Percentiles rank a stretch among this genome's conserved stretches.
Conservation (phyloP, 2,797 vertebrate genomes). For the Rhodeus uyekii region DNA sequence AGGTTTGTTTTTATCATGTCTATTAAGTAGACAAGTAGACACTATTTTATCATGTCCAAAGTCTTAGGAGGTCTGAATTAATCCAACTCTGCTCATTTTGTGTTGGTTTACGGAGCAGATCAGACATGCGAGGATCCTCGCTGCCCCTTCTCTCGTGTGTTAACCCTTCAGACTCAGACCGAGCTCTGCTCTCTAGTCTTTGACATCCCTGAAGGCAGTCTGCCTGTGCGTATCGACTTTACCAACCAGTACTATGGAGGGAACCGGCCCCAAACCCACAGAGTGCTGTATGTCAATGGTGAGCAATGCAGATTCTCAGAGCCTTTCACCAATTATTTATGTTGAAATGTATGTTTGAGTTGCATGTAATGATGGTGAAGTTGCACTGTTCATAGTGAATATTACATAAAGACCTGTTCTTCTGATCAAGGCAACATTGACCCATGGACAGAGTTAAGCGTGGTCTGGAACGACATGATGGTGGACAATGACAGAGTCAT, state of each 20-base stretch:
- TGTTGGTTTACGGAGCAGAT: constrained; percentile 60
- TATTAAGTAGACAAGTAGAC: no score
- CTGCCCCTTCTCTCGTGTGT: constrained; percentile 81
- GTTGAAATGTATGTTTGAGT: no score
- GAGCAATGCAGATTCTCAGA: constrained; percentile 17
- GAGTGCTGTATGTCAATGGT: constrained; percentile 87
- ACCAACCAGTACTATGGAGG: constrained; percentile 84
- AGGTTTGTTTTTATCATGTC: background rate
- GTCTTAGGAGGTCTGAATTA: no score
- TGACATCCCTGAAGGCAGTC: constrained; percentile 69
- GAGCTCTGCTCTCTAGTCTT: constrained; percentile 78
- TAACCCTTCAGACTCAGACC: constrained; percentile 71
- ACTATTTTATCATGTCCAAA: no score
- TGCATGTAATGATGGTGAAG: background rate
- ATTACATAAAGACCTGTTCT: background rate
- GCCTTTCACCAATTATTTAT: no score
- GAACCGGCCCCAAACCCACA: constrained; percentile 68
- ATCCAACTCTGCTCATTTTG: background rate
- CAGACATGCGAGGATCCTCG: constrained; percentile 75
- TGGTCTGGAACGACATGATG: constrained; percentile 65
- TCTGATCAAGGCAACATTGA: constrained; percentile 77
- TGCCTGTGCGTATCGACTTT: constrained; percentile 70
- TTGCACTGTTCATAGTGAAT: background rate
- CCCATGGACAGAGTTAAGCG: constrained; percentile 84
- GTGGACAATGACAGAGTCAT: constrained; percentile 65